These are phyloP conservation scores for Balaeniceps rex DNA, from an alignment of 2,113 vertebrate species.

Conservation along the genomic window DNA sequence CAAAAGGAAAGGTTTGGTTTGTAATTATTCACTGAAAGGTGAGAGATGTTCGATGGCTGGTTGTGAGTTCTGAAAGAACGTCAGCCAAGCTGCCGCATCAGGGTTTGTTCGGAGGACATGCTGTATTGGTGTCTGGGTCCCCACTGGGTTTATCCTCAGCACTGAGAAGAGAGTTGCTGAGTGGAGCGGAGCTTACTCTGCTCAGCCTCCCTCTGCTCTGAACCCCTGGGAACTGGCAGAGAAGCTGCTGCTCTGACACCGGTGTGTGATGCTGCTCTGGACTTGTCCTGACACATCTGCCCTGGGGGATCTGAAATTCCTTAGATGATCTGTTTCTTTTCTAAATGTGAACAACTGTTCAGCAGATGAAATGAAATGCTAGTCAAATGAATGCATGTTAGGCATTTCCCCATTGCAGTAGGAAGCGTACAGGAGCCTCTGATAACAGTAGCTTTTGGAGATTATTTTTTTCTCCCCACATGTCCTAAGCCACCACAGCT, in stretches of 20 bases:
- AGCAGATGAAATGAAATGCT: not conserved
- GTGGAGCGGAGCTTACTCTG: rapidly evolving
- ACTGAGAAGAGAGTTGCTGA: not conserved
- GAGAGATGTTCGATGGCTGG: not conserved
- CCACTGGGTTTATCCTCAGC: not conserved
- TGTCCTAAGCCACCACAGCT: not conserved
- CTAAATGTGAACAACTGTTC: not conserved
- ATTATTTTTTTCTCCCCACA: rapidly evolving
- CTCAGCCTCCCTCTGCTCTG: not conserved
- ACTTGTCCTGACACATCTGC: rapidly evolving
- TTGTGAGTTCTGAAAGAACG: not conserved
- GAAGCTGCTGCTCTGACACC: not conserved
- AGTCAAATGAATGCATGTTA: not conserved
- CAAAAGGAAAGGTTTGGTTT: not conserved
- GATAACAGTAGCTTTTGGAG: not conserved
- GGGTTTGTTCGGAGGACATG: not conserved
- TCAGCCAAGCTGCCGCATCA: not conserved
- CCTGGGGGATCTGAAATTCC: not conserved
- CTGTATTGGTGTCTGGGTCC: rapidly evolving
- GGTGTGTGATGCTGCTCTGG: not conserved
- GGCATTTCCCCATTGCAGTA: not conserved
- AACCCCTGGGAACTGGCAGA: rapidly evolving
- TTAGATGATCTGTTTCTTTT: not conserved
- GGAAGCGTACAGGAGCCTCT: not conserved
- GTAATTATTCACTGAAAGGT: not conserved